Base-by-base conservation (phyloP, 1,140 invertebrate genomes). In the Drosophila melanogaster region DNA sequence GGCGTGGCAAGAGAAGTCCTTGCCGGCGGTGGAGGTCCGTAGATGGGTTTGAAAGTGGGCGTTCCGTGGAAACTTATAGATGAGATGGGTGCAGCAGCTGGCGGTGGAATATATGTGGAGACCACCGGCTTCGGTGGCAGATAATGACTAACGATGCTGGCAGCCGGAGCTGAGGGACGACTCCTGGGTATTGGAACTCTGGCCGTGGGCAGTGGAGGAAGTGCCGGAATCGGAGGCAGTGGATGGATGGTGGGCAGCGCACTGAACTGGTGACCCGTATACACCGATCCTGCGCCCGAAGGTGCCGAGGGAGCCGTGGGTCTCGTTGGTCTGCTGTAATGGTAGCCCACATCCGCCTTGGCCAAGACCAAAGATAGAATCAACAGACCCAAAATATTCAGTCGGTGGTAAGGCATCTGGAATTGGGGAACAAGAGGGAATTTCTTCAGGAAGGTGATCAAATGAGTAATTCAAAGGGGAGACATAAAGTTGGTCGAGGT, bases 241-340 rank as follows among this genome's bases (percentile, higher is more conserved):
- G 90, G 90, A 44, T 74, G 76, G n/a, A 79, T 58, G 0, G 90
- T 91, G 43, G 90, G 80, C 51, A 91, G 19, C 0, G 83, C 73
- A n/a, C 65, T 65, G 37, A 90, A 91, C 37, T 79, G 76, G 38
- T 90, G 90, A 0, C 90, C 85, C 1, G 64, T 50, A 10, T 71
- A 81, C 15, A 70, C 37, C 2, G 61, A 47, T 11, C 38, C 46
- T 0, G 79, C 41, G 12, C 43, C 59, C 1, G 54, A 40, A 2
- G 58, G 79, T 0, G 53, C 69, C 1, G 73, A 61, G 0, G 64
- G 72, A 4, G 65, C 61, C 8, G 81, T 53, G n/a, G 71, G 66
- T 38, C 55, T 73, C 5, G 43, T 58, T 0, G 90, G 90, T n/a
- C 84, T 77, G 53, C 85, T 71, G 43, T 91, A 91, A 19, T 81